These are phyloP conservation scores for Chesias legatella DNA, from an alignment of 2,888 invertebrate species.

Conservation along the genomic window DNA sequence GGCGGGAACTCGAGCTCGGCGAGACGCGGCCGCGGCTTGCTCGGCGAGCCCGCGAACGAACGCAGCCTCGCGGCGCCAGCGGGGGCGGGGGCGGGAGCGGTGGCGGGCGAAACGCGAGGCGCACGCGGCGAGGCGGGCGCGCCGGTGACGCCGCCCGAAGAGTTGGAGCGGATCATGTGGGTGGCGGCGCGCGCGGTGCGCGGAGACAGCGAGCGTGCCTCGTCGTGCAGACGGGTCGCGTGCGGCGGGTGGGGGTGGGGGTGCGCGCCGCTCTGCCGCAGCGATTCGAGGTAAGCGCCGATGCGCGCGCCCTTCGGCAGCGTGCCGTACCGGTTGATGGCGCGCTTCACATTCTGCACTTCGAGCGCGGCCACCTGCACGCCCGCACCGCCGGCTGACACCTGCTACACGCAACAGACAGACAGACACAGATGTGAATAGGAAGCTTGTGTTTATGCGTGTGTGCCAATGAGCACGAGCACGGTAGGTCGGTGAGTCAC, in stretches of 20 bases:
- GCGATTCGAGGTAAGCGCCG: constrained; percentile 96
- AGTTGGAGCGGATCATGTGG: constrained; percentile 94
- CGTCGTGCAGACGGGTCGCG: constrained; percentile 63
- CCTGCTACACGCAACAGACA: neutral
- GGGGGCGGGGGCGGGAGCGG: constrained; percentile 75
- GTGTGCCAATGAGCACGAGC: too few relatives aligned
- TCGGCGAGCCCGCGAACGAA: constrained; percentile 85
- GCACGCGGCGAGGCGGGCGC: constrained; percentile 68
- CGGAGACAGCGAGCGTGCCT: constrained; percentile 82
- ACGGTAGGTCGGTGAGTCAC: too few relatives aligned
- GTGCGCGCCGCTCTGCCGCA: constrained; percentile 86
- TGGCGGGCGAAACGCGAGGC: constrained; percentile 37
- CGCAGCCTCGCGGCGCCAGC: constrained; percentile 71
- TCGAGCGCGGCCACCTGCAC: constrained; percentile 95
- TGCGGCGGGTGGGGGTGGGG: constrained; percentile 59
- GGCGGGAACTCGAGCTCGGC: constrained; percentile 94
- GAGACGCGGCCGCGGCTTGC: constrained; percentile 85
- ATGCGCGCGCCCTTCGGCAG: constrained; percentile 97
- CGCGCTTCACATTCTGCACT: constrained; percentile 96
- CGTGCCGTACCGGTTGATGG: constrained; percentile 97
- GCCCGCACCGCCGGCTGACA: constrained; percentile 39
- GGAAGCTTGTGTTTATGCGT: too few relatives aligned
- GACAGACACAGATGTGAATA: too few relatives aligned
- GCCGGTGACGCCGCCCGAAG: constrained; percentile 89
- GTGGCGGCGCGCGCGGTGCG: constrained; percentile 84